A percentile compares a stretch with the other conserved stretches of the same genome.
Conservation (phyloP, 2,113 vertebrate species). For the Mirounga angustirostris region DNA sequence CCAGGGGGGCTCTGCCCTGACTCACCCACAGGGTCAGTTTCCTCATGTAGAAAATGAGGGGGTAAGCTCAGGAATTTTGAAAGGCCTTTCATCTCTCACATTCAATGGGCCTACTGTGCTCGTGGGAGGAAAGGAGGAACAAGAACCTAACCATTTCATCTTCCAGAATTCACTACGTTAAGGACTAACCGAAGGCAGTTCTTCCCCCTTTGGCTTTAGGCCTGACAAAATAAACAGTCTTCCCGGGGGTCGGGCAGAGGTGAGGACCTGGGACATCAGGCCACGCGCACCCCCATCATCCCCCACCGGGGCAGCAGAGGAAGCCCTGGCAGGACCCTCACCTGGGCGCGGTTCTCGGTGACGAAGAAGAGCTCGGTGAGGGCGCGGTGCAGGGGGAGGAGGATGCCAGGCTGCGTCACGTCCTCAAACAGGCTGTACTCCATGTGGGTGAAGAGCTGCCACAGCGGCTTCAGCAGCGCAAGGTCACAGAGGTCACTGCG, state of each 20-base stretch:
- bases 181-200: neutral
- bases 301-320: neutral
- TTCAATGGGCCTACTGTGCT: slow-evolving; percentile 65
- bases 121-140: neutral
- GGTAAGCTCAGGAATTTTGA: slow-evolving; percentile 6
- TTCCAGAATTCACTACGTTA: slow-evolving; percentile 56
- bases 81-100: slow-evolving; percentile 55
- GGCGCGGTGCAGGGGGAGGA: slow-evolving; percentile 96
- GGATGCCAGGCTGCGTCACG: slow-evolving; percentile 91
- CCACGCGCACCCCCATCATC: neutral
- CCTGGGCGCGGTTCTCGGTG: slow-evolving; percentile 94
- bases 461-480: slow-evolving; percentile 94
- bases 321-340: slow-evolving; percentile 83
- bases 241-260: neutral
- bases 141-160: slow-evolving; percentile 24
- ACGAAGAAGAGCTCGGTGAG: slow-evolving; percentile 98
- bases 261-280: neutral
- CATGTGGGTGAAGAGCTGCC: slow-evolving; percentile 96
- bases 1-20: neutral
- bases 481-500: slow-evolving; percentile 93
- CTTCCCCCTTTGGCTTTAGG: slow-evolving; percentile 15
- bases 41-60: neutral
- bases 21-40: neutral
- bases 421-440: slow-evolving; percentile 93
- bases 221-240: slow-evolving; percentile 54